phyloP scores from a whole-genome alignment of 2,113 vertebrate genomes.

The Albula goreensis region DNA sequence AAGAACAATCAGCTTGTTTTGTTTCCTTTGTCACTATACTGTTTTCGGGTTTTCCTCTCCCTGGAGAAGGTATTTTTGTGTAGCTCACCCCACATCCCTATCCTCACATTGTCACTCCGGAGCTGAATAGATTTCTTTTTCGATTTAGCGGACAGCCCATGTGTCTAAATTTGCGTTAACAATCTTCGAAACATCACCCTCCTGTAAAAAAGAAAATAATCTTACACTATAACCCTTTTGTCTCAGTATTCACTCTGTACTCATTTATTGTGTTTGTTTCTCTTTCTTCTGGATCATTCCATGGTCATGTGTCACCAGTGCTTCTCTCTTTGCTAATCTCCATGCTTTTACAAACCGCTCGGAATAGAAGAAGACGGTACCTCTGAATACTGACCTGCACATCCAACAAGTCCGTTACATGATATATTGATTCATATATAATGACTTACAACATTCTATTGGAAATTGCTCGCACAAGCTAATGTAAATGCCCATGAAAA shows the following conservation, averaged over 20 bases:
- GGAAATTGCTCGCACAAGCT: constrained; percentile 78
- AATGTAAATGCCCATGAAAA: constrained; percentile 81
- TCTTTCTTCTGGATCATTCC: constrained; percentile 77
- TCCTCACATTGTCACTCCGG: no score
- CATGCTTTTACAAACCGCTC: constrained; percentile 88
- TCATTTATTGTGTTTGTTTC: constrained; percentile 63
- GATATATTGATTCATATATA: constrained; percentile 90
- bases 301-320: constrained; percentile 78
- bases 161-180: constrained; percentile 22
- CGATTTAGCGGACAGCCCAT: no score
- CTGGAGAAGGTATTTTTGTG: no score
- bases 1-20: no score
- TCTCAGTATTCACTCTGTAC: constrained; percentile 50
- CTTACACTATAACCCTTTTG: constrained; percentile 5
- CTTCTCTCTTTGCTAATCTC: constrained; percentile 82
- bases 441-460: constrained; percentile 83
- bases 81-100: no score
- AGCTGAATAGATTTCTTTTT: no score
- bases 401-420: constrained; percentile 88
- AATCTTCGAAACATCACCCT: no score
- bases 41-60: no score
- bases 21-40: no score
- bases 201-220: no score
- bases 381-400: constrained; percentile 83
- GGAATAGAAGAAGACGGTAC: constrained; percentile 91